Evolutionary conservation across 2,888 invertebrate species (phyloP).

Genomic region (Drosophila percnosoma): DNA sequence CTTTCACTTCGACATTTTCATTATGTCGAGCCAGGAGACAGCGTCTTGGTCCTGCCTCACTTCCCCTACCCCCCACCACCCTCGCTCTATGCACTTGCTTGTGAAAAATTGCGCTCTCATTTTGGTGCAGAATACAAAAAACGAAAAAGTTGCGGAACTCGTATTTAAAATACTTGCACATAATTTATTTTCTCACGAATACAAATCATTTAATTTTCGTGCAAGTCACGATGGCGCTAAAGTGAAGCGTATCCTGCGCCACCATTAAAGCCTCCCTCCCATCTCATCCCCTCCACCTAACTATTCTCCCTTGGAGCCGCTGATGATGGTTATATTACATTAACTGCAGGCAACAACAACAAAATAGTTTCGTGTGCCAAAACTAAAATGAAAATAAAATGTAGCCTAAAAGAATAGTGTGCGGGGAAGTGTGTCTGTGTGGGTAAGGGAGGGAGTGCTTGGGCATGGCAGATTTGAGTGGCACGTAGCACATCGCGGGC

Average conservation of each 20-base stretch:
- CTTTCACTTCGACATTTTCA: constrained; percentile 82
- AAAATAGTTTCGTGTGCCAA: constrained; percentile 71
- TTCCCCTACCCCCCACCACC: neutral
- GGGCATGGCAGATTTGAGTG: neutral
- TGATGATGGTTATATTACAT: constrained; percentile 78
- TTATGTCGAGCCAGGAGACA: constrained; percentile 63
- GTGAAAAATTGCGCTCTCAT: constrained; percentile 76
- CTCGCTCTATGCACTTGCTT: neutral
- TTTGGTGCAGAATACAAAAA: constrained; percentile 31
- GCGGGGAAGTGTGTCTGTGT: neutral
- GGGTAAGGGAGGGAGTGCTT: neutral
- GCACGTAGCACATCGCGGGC: constrained; percentile 30
- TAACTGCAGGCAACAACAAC: constrained; percentile 65
- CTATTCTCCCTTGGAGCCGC: constrained; percentile 17
- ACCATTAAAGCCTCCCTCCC: constrained; percentile 54
- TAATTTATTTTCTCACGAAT: constrained; percentile 78
- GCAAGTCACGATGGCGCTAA: constrained; percentile 70
- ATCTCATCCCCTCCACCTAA: too few relatives aligned
- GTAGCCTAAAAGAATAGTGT: constrained; percentile 58
- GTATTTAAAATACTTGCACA: constrained; percentile 81
- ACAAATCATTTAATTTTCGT: constrained; percentile 80
- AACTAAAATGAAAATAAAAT: constrained; percentile 77
- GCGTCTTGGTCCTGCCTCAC: constrained; percentile 15
- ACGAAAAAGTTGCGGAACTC: constrained; percentile 45
- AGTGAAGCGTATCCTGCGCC: constrained; percentile 74